phyloP scores from a whole-genome alignment of 2,888 invertebrate genomes.

The Limnephilus auricula region DNA sequence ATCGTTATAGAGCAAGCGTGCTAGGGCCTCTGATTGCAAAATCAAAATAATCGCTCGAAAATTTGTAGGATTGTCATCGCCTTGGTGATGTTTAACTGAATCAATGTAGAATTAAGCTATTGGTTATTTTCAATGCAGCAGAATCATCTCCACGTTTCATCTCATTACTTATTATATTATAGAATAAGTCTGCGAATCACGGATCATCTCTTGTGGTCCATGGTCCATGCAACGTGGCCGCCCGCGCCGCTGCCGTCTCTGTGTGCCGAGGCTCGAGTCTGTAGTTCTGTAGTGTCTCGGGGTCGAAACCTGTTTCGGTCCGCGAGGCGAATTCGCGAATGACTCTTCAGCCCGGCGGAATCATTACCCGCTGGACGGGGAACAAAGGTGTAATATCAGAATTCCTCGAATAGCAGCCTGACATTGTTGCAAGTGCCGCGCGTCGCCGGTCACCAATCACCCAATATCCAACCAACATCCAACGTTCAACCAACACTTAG shows the following conservation, averaged over 20 bases:
- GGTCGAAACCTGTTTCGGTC: slow-evolving; percentile 54
- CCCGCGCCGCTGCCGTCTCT: background rate
- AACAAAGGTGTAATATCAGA: slow-evolving; percentile 12
- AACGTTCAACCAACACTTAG: no score
- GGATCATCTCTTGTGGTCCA: background rate
- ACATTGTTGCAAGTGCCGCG: slow-evolving; percentile 13
- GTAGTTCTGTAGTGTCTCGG: slow-evolving; percentile 25
- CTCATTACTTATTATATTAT: background rate
- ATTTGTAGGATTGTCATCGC: background rate
- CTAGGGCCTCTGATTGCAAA: no score
- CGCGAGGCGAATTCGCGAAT: slow-evolving; percentile 48
- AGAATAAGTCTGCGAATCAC: background rate
- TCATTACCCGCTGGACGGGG: background rate
- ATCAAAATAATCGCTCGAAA: background rate
- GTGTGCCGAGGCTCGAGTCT: background rate
- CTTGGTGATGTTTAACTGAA: background rate
- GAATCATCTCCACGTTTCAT: background rate
- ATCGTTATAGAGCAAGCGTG: no score
- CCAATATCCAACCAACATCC: background rate
- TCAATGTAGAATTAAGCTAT: background rate
- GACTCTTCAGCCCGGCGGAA: background rate
- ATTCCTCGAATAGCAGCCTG: background rate
- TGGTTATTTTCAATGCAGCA: background rate
- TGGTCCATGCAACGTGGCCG: background rate
- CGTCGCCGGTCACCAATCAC: background rate